Percentiles rank a stretch among this genome's conserved stretches.
Evolutionary conservation across 2,113 vertebrate genomes (phyloP).

Genomic region (Apteryx owenii): DNA sequence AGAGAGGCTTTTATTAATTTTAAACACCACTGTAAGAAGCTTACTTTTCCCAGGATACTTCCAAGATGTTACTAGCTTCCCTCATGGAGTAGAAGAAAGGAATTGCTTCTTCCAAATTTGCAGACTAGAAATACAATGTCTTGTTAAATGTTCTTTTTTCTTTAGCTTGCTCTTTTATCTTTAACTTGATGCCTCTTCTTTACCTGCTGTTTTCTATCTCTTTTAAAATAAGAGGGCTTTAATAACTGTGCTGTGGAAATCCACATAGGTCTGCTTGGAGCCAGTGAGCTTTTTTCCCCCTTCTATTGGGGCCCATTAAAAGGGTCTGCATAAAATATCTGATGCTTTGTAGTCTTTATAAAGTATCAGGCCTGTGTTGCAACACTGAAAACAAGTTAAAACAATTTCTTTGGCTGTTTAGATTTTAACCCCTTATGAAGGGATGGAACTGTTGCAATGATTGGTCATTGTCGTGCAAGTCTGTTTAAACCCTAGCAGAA

Average conservation of each 20-base stretch:
- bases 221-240: not conserved
- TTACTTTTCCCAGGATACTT: not conserved
- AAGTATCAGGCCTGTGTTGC: not conserved
- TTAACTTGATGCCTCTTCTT: not conserved
- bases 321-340: not conserved
- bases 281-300: not conserved
- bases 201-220: not conserved
- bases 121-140: not conserved
- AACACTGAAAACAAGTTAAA: not conserved
- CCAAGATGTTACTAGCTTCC: not conserved
- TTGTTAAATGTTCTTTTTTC: not conserved
- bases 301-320: not conserved
- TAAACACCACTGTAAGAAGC: not conserved
- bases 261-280: not conserved
- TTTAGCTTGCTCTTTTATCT: not conserved
- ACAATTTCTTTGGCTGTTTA: not conserved
- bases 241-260: not conserved
- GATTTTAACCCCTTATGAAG: not conserved
- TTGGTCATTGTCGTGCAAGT: not conserved
- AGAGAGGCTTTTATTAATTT: not conserved
- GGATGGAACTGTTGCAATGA: not conserved
- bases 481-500: not conserved
- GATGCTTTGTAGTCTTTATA: not conserved
- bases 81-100: not conserved
- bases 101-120: not conserved